phyloP scores from a whole-genome alignment of 2,888 invertebrate species.

The Agonopterix alstromeriana region DNA sequence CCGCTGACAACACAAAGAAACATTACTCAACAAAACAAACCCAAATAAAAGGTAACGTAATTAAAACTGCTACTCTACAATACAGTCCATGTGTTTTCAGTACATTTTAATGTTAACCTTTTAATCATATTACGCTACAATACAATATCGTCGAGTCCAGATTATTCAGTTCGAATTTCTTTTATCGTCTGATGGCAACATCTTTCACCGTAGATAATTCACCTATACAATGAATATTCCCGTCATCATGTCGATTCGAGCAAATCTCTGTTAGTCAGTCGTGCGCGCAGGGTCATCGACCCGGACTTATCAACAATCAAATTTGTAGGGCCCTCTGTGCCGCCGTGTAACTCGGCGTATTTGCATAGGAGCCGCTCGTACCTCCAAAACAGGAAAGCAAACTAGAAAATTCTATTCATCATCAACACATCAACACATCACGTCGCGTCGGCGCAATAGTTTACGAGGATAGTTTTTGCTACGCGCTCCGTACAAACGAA shows the following conservation, averaged over 20 bases:
- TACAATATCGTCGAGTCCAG: no score
- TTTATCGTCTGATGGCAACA: background rate
- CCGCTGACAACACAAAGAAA: conserved; percentile 10
- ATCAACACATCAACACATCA: conserved; percentile 20
- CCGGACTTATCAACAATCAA: conserved; percentile 66
- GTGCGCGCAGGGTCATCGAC: conserved; percentile 62
- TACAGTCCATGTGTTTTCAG: no score
- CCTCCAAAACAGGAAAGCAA: conserved; percentile 26
- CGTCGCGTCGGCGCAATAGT: conserved; percentile 22
- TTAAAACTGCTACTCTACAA: no score
- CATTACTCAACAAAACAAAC: background rate
- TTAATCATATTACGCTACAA: no score
- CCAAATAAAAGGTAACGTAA: no score
- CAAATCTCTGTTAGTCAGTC: conserved; percentile 52
- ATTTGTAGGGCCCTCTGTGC: conserved; percentile 38
- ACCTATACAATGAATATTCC: conserved; percentile 16
- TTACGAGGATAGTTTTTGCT: no score
- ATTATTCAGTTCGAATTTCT: no score
- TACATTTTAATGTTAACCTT: no score
- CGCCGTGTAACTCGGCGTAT: conserved; percentile 32
- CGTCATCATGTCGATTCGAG: conserved; percentile 47
- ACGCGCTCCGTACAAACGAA: no score
- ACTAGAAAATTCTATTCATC: conserved; percentile 25
- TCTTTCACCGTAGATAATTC: background rate
- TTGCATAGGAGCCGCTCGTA: conserved; percentile 41